A percentile compares a stretch with the other conserved stretches of the same genome.
Evolutionary conservation across 1,140 invertebrate species (phyloP).

Genomic region (Goniozus legneri): DNA sequence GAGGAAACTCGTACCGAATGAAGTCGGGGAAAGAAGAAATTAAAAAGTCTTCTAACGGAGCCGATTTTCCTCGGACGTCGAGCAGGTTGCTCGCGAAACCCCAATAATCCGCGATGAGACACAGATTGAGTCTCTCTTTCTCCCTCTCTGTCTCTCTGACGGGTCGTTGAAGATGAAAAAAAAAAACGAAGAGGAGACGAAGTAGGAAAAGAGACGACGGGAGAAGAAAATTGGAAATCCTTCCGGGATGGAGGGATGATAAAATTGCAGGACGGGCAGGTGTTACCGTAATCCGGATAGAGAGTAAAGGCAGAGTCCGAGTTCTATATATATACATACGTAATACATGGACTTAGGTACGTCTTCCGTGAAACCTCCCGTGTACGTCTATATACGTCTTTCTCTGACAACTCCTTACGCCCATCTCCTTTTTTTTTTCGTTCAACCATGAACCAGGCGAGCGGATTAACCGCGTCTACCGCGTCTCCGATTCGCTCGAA

Average conservation of each 20-base stretch:
- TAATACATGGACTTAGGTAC: neutral
- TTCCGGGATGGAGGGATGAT: constrained; percentile 42
- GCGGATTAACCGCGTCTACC: too few species aligned
- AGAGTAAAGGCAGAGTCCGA: constrained; percentile 18
- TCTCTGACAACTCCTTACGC: too few species aligned
- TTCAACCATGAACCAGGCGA: too few species aligned
- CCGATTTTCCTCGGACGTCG: too few species aligned
- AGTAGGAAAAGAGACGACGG: constrained; percentile 18
- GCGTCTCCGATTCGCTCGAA: too few species aligned
- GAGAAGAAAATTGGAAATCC: constrained; percentile 51
- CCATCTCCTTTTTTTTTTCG: too few species aligned
- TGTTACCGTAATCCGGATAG: constrained; percentile 47
- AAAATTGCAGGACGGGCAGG: constrained; percentile 48
- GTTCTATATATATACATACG: constrained; percentile 5
- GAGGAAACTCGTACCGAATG: too few species aligned
- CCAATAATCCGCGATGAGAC: constrained; percentile 53
- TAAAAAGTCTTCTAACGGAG: too few species aligned
- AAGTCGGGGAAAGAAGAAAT: too few species aligned
- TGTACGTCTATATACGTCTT: constrained; percentile 4
- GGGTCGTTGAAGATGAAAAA: constrained; percentile 30
- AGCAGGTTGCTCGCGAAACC: constrained; percentile 41
- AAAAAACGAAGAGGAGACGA: constrained; percentile 17
- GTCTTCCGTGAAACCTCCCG: constrained; percentile 3
- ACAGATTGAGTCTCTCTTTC: constrained; percentile 55
- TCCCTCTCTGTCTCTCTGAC: too few species aligned